Percentiles rank a stretch among this genome's conserved stretches.
These are phyloP conservation scores for Dryas iulia DNA, from an alignment of 1,140 invertebrate genomes.

Conservation along the genomic window DNA sequence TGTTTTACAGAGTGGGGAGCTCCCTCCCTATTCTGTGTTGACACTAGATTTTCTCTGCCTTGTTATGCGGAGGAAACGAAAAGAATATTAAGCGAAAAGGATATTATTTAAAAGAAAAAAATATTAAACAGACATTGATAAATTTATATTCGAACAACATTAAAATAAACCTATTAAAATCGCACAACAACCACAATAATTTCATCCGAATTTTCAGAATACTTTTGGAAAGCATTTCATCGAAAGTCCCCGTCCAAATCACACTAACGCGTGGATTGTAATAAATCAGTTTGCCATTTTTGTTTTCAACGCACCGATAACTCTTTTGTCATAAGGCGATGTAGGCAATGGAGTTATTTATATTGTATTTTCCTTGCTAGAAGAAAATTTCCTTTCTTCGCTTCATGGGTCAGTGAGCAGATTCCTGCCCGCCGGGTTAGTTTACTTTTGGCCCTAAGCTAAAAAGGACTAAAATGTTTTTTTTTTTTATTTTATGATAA, in stretches of 20 bases:
- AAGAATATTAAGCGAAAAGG: too few species aligned
- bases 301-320: constrained; percentile 80
- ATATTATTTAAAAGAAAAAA: too few species aligned
- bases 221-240: background rate
- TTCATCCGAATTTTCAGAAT: background rate
- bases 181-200: too few species aligned
- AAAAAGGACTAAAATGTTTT: background rate
- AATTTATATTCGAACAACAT: too few species aligned
- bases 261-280: constrained; percentile 47
- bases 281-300: constrained; percentile 78
- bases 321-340: constrained; percentile 80
- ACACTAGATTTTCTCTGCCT: too few species aligned
- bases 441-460: background rate
- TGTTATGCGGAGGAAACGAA: too few species aligned
- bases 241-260: constrained; percentile 32
- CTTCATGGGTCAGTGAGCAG: constrained; percentile 79
- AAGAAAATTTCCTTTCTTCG: constrained; percentile 79
- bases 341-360: constrained; percentile 79
- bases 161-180: too few species aligned
- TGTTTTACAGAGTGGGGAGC: too few species aligned
- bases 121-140: too few species aligned
- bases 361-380: constrained; percentile 74
- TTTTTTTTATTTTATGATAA: background rate
- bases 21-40: too few species aligned
- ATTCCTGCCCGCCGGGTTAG: constrained; percentile 53